Evolutionary conservation across 1,140 invertebrate species (phyloP), one percentile per base, ranked within the genome.

Genomic region (Drosophila willistoni): DNA sequence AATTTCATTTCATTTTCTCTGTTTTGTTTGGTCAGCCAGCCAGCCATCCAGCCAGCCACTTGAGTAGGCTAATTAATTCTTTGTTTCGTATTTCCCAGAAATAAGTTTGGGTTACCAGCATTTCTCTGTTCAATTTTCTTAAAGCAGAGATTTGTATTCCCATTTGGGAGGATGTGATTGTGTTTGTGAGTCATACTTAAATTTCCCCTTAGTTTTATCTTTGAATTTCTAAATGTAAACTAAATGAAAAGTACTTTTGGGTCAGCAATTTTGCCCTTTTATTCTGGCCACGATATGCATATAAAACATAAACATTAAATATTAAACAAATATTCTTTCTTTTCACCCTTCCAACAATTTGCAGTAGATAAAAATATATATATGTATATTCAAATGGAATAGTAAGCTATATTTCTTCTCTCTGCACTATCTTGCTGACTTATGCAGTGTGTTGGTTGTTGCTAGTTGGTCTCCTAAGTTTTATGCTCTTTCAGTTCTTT

Each of bases 41-140:
- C 1, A 25, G 22, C 22, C 22, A 25, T 2, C 22, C 22, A 25
- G 22, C 25, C 44, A 44, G 39, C 59, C 77, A 75, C 63, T 80
- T 80, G 64, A 47, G 68, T 72, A 73, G 64, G 64, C 72, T 78
- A 78, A 78, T 78, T 78, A 77, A 78, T 80, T 76, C 61, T 62
- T 76, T 64, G 67, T 68, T 51, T 39, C 22, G 29, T 29, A 29
- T 55, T 51, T 77, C 29, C 33, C 36, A 47, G 29, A 71, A 67
- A 22, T 4, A 51, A 51, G 44, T 51, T 77, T 68, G 25, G 54
- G 39, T 70, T 76, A 33, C 10, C 6, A 22, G 42, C 36, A 77
- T 36, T 62, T 42, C 3, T 25, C 33, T 63, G 12, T 17, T 62
- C 22, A 3, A 25, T 25, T 25, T 25, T 25, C 19, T 14, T 60